Base-by-base conservation (phyloP, 1,140 invertebrate genomes). In the Penaeus indicus region DNA sequence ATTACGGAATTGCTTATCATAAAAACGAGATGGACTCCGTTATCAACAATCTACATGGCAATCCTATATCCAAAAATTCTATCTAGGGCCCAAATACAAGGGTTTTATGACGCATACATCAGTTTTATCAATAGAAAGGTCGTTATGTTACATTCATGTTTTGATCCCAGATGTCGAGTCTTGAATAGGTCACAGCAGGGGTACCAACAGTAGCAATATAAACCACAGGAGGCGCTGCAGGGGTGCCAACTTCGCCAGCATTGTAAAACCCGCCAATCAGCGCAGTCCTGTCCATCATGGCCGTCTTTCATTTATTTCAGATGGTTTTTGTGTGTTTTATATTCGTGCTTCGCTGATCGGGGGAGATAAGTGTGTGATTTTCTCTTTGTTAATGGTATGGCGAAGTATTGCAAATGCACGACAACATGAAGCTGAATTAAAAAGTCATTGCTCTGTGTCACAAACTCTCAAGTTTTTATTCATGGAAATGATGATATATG, bases 91-190 rank as follows among this genome's bases (percentile, higher is more conserved):
- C 69, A 77, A 78, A 88, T 67, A 77, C 81, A 79, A 60, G 87
- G 75, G 72, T 88, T 84, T 88, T 88, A 88, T 78, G 81, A 80
- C 64, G 67, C 62, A 25, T 61, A n/a, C 75, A 69, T 84, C 54
- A 67, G 64, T 32, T 83, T 84, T 79, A 84, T 84, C 87, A 77
- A 84, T 83, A 61, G 25, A 25, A 86, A 75, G 81, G 87, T 88
- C 87, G 78, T 88, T 88, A 88, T 80, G 47, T 84, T 78, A 79
- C 72, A 88, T 88, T 88, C 87, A 88, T 88, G 87, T 88, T 88
- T 84, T 83, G 87, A 84, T 88, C 61, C 81, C 69, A 32, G 63
- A 47, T 63, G 77, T 86, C 85, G 60, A 69, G 22, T n/a, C 47
- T 10, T 88, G 87, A 88, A 88, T 88, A 69, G 81, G n/a, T 38